Evolutionary conservation across 2,113 vertebrate species (phyloP).

Genomic region (Pristiophorus japonicus): DNA sequence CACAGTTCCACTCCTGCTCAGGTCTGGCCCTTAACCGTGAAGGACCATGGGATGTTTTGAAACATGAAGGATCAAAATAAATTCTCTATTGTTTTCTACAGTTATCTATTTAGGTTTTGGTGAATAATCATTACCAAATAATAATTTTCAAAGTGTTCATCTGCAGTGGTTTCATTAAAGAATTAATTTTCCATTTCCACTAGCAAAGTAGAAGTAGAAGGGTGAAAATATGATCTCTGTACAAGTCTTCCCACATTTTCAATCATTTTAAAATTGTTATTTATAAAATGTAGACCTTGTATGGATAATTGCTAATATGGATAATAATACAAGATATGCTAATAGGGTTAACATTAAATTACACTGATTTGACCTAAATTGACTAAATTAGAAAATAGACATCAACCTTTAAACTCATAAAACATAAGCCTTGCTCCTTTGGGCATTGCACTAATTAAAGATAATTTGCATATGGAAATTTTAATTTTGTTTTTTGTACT

Average conservation of each 20-base stretch:
- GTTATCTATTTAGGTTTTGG: neutral
- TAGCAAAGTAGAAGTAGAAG: neutral
- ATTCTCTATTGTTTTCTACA: neutral
- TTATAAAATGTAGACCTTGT: neutral
- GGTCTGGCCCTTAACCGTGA: neutral
- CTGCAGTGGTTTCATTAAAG: neutral
- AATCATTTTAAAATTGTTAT: neutral
- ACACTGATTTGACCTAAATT: neutral
- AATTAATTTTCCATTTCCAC: too few species aligned
- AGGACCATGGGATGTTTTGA: neutral
- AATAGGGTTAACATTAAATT: neutral
- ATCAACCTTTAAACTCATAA: neutral
- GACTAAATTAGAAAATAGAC: neutral
- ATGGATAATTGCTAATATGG: neutral
- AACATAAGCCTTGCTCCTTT: neutral
- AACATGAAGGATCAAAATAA: neutral
- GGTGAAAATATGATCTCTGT: neutral
- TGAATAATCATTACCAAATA: neutral
- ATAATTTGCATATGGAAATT: neutral
- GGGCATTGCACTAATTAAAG: neutral
- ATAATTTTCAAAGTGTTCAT: neutral
- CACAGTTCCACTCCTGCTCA: neutral
- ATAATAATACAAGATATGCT: neutral
- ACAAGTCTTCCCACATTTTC: neutral
- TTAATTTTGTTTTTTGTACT: neutral